A percentile compares a stretch with the other conserved stretches of the same genome.
phyloP scores from a whole-genome alignment of 2,888 invertebrate genomes.

The Schizaphis graminum region DNA sequence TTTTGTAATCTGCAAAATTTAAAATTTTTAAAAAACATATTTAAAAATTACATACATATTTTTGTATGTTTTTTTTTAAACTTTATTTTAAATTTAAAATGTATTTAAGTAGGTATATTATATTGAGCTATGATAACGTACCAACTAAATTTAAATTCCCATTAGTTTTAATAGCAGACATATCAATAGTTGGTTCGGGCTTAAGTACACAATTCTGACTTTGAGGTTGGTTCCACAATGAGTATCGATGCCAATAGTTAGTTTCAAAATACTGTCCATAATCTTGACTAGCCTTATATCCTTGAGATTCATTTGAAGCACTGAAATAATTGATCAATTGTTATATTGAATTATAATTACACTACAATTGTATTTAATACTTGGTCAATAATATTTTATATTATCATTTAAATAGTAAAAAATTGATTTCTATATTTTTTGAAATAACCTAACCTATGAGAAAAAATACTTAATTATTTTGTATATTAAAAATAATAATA shows the following conservation, averaged over 20 bases:
- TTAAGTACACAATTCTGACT: conserved; percentile 39
- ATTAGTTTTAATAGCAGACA: conserved; percentile 32
- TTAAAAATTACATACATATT: not conserved
- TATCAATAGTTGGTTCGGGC: conserved; percentile 20
- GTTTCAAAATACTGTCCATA: conserved; percentile 64
- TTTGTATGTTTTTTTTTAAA: not conserved
- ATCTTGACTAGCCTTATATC: conserved; percentile 59
- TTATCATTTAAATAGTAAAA: not conserved
- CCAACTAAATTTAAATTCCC: conserved; percentile 48
- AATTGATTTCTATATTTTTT: not conserved
- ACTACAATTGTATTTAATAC: not conserved
- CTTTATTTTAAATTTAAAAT: not conserved
- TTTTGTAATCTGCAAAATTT: conserved; percentile 79
- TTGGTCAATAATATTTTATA: not conserved
- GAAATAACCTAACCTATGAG: not conserved
- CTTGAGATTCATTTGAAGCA: conserved; percentile 57
- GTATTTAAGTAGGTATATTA: not conserved
- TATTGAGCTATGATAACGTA: not conserved
- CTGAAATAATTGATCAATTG: conserved; percentile 27
- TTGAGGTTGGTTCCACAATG: conserved; percentile 51
- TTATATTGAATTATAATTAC: not conserved
- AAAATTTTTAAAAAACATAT: not conserved
- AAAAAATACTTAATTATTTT: not conserved
- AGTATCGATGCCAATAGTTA: conserved; percentile 61
- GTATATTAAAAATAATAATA: not conserved